phyloP scores from a whole-genome alignment of 2,113 vertebrate genomes.

The Hypomesus transpacificus region DNA sequence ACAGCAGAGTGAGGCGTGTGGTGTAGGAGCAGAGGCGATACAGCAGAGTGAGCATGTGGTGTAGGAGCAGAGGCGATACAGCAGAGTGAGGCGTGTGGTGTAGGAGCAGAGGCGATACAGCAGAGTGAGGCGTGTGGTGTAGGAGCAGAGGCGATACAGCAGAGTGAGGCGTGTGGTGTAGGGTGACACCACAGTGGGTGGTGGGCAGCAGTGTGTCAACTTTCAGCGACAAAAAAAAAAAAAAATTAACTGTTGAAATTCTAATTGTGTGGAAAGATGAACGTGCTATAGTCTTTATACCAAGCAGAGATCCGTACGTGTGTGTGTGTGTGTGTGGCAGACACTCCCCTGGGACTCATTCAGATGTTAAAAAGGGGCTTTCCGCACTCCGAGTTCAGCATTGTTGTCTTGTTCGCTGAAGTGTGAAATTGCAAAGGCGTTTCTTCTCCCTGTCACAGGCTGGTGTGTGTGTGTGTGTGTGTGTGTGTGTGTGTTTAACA shows the following conservation, averaged over 20 bases:
- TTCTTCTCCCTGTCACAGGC: slow-evolving; percentile 15
- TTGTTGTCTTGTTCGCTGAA: slow-evolving; percentile 41
- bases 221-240: slow-evolving; percentile 18
- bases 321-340: too few relatives aligned
- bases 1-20: too few relatives aligned
- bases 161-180: too few relatives aligned
- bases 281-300: not conserved
- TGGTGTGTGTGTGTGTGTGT: slow-evolving; percentile 12
- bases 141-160: too few relatives aligned
- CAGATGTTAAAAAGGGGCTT: slow-evolving; percentile 32
- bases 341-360: slow-evolving; percentile 27
- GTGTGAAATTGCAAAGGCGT: slow-evolving; percentile 46
- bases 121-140: too few relatives aligned
- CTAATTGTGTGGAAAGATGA: slow-evolving; percentile 65
- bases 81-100: too few relatives aligned
- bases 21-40: slow-evolving; percentile 8
- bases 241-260: slow-evolving; percentile 52
- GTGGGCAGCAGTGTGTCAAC: too few relatives aligned
- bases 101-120: too few relatives aligned
- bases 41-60: too few relatives aligned
- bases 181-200: too few relatives aligned
- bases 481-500: not conserved
- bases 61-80: not conserved
- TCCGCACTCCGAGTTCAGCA: slow-evolving; percentile 30
- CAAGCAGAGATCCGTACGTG: too few relatives aligned